Evolutionary conservation across 2,888 invertebrate species (phyloP).

Genomic region (Harmothoe impar): DNA sequence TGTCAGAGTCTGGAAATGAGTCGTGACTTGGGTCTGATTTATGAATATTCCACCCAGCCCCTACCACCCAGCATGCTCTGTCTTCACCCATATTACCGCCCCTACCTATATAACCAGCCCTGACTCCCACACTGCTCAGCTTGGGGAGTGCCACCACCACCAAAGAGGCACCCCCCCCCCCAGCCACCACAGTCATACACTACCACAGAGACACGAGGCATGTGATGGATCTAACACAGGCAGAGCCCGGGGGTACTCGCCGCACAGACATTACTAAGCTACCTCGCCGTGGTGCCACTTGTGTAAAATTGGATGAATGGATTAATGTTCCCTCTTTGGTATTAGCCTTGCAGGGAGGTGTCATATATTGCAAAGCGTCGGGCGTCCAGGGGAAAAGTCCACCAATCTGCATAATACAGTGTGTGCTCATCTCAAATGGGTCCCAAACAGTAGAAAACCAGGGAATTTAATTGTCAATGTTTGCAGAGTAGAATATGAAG

Average conservation of each 20-base stretch:
- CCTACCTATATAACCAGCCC: not conserved
- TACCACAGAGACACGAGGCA: not conserved
- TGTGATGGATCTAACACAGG: too few species aligned
- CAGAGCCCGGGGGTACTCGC: too few species aligned
- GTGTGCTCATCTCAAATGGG: too few species aligned
- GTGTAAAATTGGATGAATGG: constrained; percentile 21
- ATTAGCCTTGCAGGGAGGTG: too few species aligned
- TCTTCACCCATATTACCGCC: not conserved
- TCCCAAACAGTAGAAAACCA: too few species aligned
- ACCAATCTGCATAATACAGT: too few species aligned
- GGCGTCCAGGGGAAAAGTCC: too few species aligned
- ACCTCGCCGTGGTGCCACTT: not conserved
- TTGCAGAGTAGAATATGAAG: too few species aligned
- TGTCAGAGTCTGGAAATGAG: constrained; percentile 39
- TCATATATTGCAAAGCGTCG: too few species aligned
- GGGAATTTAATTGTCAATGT: too few species aligned
- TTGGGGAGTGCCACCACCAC: not conserved
- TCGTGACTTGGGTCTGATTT: constrained; percentile 41
- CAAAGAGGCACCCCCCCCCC: not conserved
- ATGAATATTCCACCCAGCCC: constrained; percentile 29
- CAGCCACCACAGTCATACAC: not conserved
- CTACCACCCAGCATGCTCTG: not conserved
- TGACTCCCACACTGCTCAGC: not conserved
- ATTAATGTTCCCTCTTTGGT: not conserved
- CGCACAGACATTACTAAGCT: not conserved